Base-by-base conservation (phyloP, 2,888 invertebrate genomes). In the Papilio demoleus region DNA sequence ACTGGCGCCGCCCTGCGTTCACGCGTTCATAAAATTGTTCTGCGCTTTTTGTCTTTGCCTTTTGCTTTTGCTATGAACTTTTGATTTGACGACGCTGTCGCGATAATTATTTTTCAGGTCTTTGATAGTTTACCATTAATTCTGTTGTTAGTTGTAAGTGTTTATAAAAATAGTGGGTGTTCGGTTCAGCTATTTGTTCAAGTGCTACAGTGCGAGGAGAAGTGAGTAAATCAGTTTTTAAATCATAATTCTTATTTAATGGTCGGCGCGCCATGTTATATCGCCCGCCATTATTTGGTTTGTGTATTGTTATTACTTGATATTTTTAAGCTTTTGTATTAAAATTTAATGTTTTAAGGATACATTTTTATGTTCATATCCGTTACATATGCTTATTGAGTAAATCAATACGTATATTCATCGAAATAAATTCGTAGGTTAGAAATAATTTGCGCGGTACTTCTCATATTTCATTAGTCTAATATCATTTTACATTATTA, bases 261-360 rank as follows among this genome's bases (percentile, higher is more conserved):
- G 22, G 66, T 64, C 72, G n/a, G 71, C 86, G 85, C 88, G 87
- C 90, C 88, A 88, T 88, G 74, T 74, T 85, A 81, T 80, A 83
- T 84, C 84, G 88, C 90, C 90, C 88, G 90, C 90, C 89, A 90
- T 89, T 83, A 82, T 78, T 81, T 81, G 74, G 76, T 80, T 81
- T 81, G 78, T 76, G 75, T 68, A 72, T 67, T 71, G 73, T 67
- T 74, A 50, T 59, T 66, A 73, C 67, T 71, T 34, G 42, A 56
- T 58, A 24, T 9, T 9, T 58, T 47, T 4, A 22, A 63, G 56
- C 24, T 61, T 11, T 63, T 36, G 22, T 60, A 14, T 17, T 19
- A 27, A 36, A n/a, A 53, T 34, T 66, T 60, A 12, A 27, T 24
- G 47, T 22, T 60, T n/a, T 66, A 14, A n/a, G 9, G 17, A 17